These are phyloP conservation scores for Sericinus montela DNA, from an alignment of 2,888 invertebrate genomes.

Conservation along the genomic window DNA sequence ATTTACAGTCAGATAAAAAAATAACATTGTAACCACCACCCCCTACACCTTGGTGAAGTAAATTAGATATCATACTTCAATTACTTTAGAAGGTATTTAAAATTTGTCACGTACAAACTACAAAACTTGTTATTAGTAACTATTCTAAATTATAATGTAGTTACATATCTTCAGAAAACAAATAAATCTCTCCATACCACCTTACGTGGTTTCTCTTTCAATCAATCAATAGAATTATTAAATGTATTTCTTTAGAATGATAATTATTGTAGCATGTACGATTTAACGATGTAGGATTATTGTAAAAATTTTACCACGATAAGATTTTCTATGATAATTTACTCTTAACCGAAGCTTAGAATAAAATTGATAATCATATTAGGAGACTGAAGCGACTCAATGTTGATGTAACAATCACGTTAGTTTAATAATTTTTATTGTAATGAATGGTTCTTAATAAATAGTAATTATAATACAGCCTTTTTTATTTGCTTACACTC, in stretches of 20 bases:
- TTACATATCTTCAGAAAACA: too few species aligned
- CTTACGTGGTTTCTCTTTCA: not conserved
- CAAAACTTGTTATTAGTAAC: too few species aligned
- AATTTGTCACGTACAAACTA: too few species aligned
- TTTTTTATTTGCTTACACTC: too few species aligned
- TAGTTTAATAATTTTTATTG: constrained; percentile 65
- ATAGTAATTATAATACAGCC: constrained; percentile 32
- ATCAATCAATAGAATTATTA: not conserved
- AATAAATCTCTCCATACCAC: too few species aligned
- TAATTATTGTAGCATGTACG: not conserved
- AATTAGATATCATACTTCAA: too few species aligned
- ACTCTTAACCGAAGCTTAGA: constrained; percentile 9
- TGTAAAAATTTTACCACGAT: constrained; percentile 2
- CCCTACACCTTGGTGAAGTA: too few species aligned
- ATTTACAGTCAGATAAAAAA: too few species aligned
- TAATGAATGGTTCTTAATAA: constrained; percentile 72
- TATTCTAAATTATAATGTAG: too few species aligned
- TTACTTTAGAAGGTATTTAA: too few species aligned
- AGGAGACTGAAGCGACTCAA: constrained; percentile 70
- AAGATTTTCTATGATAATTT: constrained; percentile 9
- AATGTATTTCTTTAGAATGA: not conserved
- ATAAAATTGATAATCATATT: constrained; percentile 44
- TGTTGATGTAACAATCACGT: constrained; percentile 40
- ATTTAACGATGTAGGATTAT: constrained; percentile 1
- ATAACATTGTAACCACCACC: too few species aligned